These are phyloP conservation scores for Darwinula stevensoni DNA, from an alignment of 2,888 invertebrate genomes.

Conservation along the genomic window DNA sequence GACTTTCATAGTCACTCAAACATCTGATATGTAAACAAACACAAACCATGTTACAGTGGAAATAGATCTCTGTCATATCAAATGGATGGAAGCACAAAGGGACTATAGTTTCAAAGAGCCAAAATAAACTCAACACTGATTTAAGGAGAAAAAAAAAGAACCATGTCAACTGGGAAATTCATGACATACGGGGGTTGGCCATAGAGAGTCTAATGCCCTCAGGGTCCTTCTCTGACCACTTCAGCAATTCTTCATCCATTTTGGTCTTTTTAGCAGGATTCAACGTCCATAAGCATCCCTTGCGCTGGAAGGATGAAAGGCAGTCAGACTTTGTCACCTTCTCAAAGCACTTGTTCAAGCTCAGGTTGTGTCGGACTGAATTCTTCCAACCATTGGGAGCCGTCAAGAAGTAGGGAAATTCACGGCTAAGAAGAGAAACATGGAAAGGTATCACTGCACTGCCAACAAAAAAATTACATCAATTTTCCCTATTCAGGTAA, in stretches of 20 bases:
- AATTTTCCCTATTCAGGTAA: too few relatives aligned
- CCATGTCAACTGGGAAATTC: too few relatives aligned
- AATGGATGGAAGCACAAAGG: constrained; percentile 1
- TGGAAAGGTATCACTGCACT: too few relatives aligned
- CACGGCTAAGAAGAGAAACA: constrained; percentile 34
- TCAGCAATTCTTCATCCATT: constrained; percentile 93
- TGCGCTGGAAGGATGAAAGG: constrained; percentile 47
- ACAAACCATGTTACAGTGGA: too few relatives aligned
- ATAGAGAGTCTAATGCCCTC: constrained; percentile 69
- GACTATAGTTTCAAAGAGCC: constrained; percentile 4
- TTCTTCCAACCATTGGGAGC: constrained; percentile 98
- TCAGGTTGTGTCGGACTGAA: constrained; percentile 86
- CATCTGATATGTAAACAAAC: too few relatives aligned
- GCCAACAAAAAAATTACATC: too few relatives aligned
- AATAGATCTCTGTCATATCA: constrained; percentile 3
- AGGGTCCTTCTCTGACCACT: constrained; percentile 89
- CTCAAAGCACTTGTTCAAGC: constrained; percentile 90
- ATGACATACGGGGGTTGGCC: constrained; percentile 54
- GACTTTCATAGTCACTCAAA: too few relatives aligned
- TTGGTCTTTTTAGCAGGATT: constrained; percentile 78
- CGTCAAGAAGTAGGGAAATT: constrained; percentile 94
- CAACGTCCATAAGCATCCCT: constrained; percentile 80
- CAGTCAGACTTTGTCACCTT: constrained; percentile 84
- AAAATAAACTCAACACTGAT: constrained; percentile 1
- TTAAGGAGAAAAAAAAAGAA: background rate